Base-by-base conservation (phyloP, 1,140 invertebrate genomes). In the Reticulitermes speratus region DNA sequence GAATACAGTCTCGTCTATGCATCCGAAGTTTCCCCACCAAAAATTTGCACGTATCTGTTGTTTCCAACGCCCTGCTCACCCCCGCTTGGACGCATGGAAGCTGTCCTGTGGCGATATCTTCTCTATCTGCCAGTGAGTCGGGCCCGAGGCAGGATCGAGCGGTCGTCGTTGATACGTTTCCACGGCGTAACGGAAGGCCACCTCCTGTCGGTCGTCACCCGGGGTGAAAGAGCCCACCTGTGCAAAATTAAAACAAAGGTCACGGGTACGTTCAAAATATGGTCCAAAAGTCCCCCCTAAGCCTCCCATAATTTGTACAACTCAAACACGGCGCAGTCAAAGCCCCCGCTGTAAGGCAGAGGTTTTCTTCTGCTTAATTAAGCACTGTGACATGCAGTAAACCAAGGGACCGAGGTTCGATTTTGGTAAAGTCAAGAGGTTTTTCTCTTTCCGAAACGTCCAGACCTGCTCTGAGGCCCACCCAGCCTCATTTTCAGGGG, bases 151-250 rank as follows among this genome's bases (percentile, higher is more conserved):
- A 98, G 91, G 83, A 97, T 95, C 48, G 95, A 93, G 86, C 95
- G 92, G 90, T 97, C 96, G 30, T 94, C 93, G 91, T 98, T 98
- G 88, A 98, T 96, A 89, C 96, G 94, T 89, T n/a, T 98, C 97
- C 25, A 97, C 96, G 3, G 97, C 97, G 91, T 97, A 97, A 86
- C 95, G 93, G 90, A 98, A 98, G 44, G 97, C 97, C 69, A 97
- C 93, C 91, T 97, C 97, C 91, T 97, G 96, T 88, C 95, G 95
- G 88, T 96, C 94, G 91, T 97, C 96, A 65, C 94, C 93, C 44
- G 95, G n/a, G 95, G 93, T 98, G 97, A 91, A 98, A 98, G 65
- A 98, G 92, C 65, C 97, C 97, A 90, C 97, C 97, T 98, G 92
- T 87, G 83, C 32, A 52, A 48, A 25, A 45, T 48, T 19, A 25